Base-by-base conservation (phyloP, 35 echinoderm and acorn worm species). In the Antedon bifida region DNA sequence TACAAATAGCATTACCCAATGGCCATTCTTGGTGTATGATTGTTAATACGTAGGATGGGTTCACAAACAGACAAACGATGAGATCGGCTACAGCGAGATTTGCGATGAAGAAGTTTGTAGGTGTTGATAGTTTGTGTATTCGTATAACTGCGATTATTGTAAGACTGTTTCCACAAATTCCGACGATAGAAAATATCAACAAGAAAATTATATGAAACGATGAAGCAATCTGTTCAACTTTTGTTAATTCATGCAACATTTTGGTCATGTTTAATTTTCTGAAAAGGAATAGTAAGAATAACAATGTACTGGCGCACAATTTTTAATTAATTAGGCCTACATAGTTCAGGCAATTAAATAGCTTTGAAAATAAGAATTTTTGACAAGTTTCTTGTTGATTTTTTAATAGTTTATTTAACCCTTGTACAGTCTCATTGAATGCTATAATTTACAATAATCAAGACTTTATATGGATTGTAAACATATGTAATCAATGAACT, bases 31-130 rank as follows among this genome's bases (percentile, higher is more conserved):
- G 76, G 23, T 77, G 32, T 10, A 77, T 77, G 76, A 77, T 35
- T 31, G 76, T 35, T 11, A 32, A 0, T 35, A 77, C 9, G 30
- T 77, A 77, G 23, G 32, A 77, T 35, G 76, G 76, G 30, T 77
- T 35, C 13, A 77, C 31, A 77, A 77, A 13, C 10, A 77, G 10
- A 32, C 76, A 77, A 13, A 77, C 76, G 30, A 33, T 77, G 4
- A 77, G 34, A 35, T 77, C 76, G 23, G 76, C 76, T 8, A 77
- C 76, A 77, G 76, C 76, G 23, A 77, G 76, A 35, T 77, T 77
- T 4, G 76, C 76, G 30, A 77, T 23, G 21, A 77, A 77, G 9
- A 31, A 33, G 23, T 77, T 77, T 1, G 76, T 32, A 31, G 76
- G 30, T 0, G 19, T 77, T 23, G 31, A 35, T 77, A 77, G 34